A percentile compares a stretch with the other conserved stretches of the same genome.
Evolutionary conservation across 2,113 vertebrate genomes (phyloP).

Genomic region (Eira barbara): DNA sequence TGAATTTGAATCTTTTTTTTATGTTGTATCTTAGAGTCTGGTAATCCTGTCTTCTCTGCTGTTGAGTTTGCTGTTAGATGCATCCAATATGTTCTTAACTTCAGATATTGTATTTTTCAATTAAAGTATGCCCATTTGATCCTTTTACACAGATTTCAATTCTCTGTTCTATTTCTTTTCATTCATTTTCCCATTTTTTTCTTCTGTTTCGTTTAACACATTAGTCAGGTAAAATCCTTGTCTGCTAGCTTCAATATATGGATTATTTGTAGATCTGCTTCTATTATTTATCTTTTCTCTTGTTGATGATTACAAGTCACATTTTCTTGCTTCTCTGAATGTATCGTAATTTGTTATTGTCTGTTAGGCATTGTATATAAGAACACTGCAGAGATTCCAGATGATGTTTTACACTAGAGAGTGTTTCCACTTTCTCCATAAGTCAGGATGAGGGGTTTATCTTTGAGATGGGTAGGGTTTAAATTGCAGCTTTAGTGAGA

Average conservation of each 20-base stretch:
- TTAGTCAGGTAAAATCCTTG: not conserved
- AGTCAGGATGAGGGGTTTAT: not conserved
- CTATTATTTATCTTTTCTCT: conserved; percentile 28
- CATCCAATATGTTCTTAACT: not conserved
- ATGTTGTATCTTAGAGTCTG: not conserved
- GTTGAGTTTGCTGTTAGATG: not conserved
- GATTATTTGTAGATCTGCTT: not conserved
- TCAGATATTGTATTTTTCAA: not conserved
- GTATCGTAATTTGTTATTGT: not conserved
- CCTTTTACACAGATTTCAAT: not conserved
- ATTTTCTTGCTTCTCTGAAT: not conserved
- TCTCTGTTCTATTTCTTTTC: not conserved
- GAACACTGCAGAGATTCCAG: not conserved
- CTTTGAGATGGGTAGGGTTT: not conserved
- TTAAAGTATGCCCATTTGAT: not conserved
- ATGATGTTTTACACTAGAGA: not conserved
- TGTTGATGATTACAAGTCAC: not conserved
- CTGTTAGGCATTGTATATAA: not conserved
- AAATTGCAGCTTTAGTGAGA: not conserved
- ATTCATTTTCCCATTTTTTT: not conserved
- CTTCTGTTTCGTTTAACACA: not conserved
- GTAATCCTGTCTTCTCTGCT: not conserved
- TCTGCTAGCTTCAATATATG: not conserved
- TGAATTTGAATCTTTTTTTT: not conserved
- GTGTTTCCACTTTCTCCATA: not conserved